Evolutionary conservation across 2,113 vertebrate species (phyloP).

Genomic region (Polypterus senegalus): DNA sequence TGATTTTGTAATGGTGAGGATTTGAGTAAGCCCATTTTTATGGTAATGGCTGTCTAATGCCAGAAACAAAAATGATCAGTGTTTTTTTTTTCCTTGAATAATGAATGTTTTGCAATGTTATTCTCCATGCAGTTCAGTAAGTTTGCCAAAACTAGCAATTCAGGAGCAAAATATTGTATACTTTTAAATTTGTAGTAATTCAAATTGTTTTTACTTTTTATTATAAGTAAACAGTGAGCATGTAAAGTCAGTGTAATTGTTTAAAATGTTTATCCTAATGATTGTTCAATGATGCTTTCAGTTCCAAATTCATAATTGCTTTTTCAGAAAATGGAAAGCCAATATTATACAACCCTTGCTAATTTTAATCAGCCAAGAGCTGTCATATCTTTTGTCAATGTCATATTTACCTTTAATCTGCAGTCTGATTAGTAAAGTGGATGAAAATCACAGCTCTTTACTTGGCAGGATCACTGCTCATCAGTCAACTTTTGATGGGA

Average conservation of each 20-base stretch:
- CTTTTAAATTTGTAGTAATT: no score
- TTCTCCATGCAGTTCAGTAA: no score
- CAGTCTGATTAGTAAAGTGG: slow-evolving; percentile 75
- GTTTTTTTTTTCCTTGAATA: no score
- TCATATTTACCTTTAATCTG: slow-evolving; percentile 71
- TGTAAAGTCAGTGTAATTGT: slow-evolving; percentile 2
- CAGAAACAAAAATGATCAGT: no score
- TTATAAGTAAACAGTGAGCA: background rate
- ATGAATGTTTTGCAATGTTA: no score
- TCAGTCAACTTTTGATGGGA: slow-evolving; percentile 43
- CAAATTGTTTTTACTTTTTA: background rate
- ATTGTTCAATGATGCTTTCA: slow-evolving; percentile 3
- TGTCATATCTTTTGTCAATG: slow-evolving; percentile 67
- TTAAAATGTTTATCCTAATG: background rate
- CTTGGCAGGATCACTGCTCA: slow-evolving; percentile 60
- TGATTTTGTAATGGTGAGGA: no score
- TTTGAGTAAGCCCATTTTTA: no score
- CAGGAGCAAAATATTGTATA: no score
- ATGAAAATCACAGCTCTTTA: slow-evolving; percentile 61
- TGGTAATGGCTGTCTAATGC: no score
- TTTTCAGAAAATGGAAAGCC: slow-evolving; percentile 14
- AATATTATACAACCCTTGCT: slow-evolving; percentile 46
- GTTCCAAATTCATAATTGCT: slow-evolving; percentile 40
- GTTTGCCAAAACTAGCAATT: no score
- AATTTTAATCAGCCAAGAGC: slow-evolving; percentile 75